Percentiles rank a stretch among this genome's conserved stretches.
Evolutionary conservation across 2,888 invertebrate genomes (phyloP).

Genomic region (Drosophila ezoana): DNA sequence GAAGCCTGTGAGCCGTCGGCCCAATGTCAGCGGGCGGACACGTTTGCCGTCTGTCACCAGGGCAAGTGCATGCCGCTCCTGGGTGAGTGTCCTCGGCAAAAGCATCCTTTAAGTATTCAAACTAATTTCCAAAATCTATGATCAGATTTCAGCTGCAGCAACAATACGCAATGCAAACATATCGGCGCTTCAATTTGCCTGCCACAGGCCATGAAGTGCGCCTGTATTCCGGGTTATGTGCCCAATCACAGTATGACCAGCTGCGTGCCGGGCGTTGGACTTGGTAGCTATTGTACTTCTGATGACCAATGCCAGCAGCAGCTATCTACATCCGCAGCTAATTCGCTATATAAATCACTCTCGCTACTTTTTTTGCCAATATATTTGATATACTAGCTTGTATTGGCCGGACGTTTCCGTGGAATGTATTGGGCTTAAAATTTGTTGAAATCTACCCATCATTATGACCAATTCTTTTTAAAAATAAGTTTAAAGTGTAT

Average conservation of each 20-base stretch:
- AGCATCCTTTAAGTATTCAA: too few species aligned
- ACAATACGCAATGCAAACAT: conserved; percentile 28
- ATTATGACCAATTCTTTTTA: too few species aligned
- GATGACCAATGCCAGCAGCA: conserved; percentile 61
- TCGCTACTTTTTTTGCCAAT: too few species aligned
- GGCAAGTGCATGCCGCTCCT: conserved; percentile 73
- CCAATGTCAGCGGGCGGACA: conserved; percentile 75
- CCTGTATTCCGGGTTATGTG: conserved; percentile 39
- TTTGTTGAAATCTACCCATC: too few species aligned
- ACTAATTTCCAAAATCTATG: not conserved
- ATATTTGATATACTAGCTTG: too few species aligned
- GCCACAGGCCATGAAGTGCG: conserved; percentile 34
- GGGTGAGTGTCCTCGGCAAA: conserved; percentile 56
- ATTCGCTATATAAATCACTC: too few species aligned
- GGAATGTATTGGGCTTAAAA: too few species aligned
- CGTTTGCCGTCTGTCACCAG: conserved; percentile 72
- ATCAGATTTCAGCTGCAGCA: conserved; percentile 44
- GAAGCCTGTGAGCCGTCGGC: conserved; percentile 71
- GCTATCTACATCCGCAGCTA: conserved; percentile 3
- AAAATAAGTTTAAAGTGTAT: too few species aligned
- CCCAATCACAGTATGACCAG: conserved; percentile 42
- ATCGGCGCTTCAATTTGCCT: conserved; percentile 45
- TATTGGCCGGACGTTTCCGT: too few species aligned
- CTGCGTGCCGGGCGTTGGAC: conserved; percentile 36
- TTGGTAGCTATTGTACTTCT: conserved; percentile 38